A percentile compares a stretch with the other conserved stretches of the same genome.
Evolutionary conservation across 2,113 vertebrate species (phyloP).

Genomic region (Rhinolophus sinicus): DNA sequence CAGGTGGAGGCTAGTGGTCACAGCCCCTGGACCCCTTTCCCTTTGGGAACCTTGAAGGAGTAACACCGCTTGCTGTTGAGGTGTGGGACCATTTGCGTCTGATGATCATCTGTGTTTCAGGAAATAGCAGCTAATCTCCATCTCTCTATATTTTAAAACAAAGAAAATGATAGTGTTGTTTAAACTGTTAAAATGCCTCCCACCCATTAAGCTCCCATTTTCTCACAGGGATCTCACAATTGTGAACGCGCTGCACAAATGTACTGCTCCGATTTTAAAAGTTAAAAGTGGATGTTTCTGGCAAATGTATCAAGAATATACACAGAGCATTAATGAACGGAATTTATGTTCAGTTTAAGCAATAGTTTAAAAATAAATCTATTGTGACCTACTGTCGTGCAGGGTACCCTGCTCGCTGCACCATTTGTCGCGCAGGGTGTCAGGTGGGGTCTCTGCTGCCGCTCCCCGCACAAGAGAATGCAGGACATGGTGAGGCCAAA

Average conservation of each 20-base stretch:
- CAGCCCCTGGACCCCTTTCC: slow-evolving; percentile 92
- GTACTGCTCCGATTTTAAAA: background rate
- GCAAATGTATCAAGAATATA: background rate
- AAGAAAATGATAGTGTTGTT: background rate
- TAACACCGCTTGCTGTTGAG: slow-evolving; percentile 94
- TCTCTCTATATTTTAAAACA: slow-evolving; percentile 81
- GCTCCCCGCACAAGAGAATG: no score
- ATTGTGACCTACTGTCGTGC: no score
- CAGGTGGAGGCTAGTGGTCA: slow-evolving; percentile 74
- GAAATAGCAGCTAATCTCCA: slow-evolving; percentile 94
- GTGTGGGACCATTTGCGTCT: slow-evolving; percentile 95
- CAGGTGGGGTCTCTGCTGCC: no score
- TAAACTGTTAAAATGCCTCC: background rate
- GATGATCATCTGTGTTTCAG: slow-evolving; percentile 93
- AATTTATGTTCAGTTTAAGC: background rate
- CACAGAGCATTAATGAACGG: background rate
- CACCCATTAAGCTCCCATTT: background rate
- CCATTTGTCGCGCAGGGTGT: no score
- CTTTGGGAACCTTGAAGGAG: slow-evolving; percentile 93
- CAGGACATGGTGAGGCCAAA: no score
- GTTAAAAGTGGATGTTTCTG: background rate
- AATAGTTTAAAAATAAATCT: background rate
- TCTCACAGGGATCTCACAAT: background rate
- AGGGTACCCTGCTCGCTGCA: no score
- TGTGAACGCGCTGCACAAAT: background rate